Base-by-base conservation (phyloP, 2,113 vertebrate genomes). In the Etheostoma cragini region DNA sequence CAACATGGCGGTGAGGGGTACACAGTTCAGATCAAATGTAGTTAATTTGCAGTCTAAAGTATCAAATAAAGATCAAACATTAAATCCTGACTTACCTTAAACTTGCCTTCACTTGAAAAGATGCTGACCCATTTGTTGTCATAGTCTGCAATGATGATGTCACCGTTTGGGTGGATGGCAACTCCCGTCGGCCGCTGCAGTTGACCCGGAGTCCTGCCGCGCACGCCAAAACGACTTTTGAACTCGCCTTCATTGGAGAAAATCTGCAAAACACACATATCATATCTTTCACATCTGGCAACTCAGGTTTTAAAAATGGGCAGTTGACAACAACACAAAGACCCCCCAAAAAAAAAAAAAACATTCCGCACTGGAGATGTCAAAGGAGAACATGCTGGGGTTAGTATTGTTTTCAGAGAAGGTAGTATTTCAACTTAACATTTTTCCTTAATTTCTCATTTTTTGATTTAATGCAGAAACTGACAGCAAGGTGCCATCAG, bases 71-170 rank as follows among this genome's bases (percentile, higher is more conserved):
- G 21, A 58, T 4, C 26, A 66, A 14, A 73, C 12, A 14, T 47
- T 17, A 52, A 26, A 61, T 17, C 11, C 10, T 0, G 46, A 71
- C 82, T 15, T 91, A 99, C 98, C 97, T 99, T 99, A 92, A 99
- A 99, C 90, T 99, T 99, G 56, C 98, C 98, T 62, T 99, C 97
- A 1, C 95, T 95, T 50, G 97, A 98, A 89, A 99, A 99, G 90
- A 99, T 97, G 97, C 98, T 99, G 93, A 99, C 97, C 98, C 98
- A 99, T 82, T 99, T 99, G 90, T 99, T 99, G 90, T 99, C 98
- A 7, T 99, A 99, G 90, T 99, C 98, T 1, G 98, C 98, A 22
- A 99, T 97, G 87, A 99, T 98, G 81, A 99, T 97, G 93, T 99
- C 98, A 68, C 98, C 97, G 35, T 95, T 98, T 33, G 98, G 97